Evolutionary conservation across 2,888 invertebrate genomes (phyloP).

Genomic region (Lamellibrachia satsuma): DNA sequence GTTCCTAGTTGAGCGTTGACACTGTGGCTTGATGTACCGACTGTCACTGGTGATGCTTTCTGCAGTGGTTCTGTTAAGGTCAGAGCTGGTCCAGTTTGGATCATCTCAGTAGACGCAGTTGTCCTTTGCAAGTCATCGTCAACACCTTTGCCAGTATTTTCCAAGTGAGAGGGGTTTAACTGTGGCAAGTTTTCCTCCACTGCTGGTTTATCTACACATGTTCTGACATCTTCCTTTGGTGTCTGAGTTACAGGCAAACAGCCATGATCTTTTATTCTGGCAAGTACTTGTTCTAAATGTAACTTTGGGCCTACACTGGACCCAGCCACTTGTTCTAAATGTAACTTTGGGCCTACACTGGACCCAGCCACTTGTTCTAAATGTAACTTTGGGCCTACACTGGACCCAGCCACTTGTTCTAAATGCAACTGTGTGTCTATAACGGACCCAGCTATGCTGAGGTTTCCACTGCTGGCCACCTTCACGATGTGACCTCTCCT

Average conservation of each 20-base stretch:
- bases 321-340: too few species aligned
- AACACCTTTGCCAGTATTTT: not conserved
- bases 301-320: too few species aligned
- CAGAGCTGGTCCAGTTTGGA: not conserved
- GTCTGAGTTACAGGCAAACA: not conserved
- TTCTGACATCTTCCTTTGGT: not conserved
- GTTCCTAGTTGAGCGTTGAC: not conserved
- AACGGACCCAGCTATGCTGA: not conserved
- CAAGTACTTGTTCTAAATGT: not conserved
- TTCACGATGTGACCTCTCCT: not conserved
- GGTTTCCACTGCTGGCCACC: not conserved
- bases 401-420: too few species aligned
- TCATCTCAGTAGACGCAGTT: not conserved
- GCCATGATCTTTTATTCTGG: not conserved
- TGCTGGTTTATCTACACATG: too few species aligned
- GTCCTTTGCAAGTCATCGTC: not conserved
- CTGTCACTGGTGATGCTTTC: not conserved
- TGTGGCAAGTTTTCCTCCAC: too few species aligned
- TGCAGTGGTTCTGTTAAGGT: not conserved
- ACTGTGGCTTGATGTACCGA: not conserved
- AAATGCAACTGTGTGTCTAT: not conserved
- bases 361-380: too few species aligned
- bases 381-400: too few species aligned
- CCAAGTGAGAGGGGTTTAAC: too few species aligned
- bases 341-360: too few species aligned